Base-by-base conservation (phyloP, 1,140 invertebrate species). In the Theocolax elegans region DNA sequence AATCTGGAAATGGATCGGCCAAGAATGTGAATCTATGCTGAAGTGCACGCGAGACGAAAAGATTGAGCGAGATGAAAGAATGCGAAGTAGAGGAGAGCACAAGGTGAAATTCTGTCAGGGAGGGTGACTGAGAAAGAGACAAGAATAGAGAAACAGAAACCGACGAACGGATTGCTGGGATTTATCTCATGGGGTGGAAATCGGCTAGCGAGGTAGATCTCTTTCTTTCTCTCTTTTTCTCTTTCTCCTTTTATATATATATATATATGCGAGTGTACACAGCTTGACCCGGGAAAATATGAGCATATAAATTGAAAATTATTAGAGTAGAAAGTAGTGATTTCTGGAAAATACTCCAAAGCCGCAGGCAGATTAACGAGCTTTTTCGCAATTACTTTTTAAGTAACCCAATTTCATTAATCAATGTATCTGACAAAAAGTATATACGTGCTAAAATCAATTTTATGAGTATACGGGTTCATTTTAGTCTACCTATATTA, bases 1-100 rank as follows among this genome's bases (percentile, higher is more conserved):
- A 84, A 85, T 84, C 82, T 85, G 77, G 77, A 84, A 85, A 84
- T 84, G 81, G 83, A 84, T 83, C 75, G 80, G 72, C 75, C 74
- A 76, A 83, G 79, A 83, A 80, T 77, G 75, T 73, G 72, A 29
- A 62, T 56, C 27, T 12, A 48, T 6, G 17, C 23, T 51, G 49
- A 75, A 48, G 46, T 63, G 17, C 19, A 56, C 44, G 12, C 63
- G 40, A 48, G 71, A 71, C 31, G 49, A 67, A 67, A 68, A 70
- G 59, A 74, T 23, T 12, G 21, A 58, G 42, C 69, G 73, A 72
- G 75, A 69, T 67, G 67, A 78, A 74, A 74, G 70, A 72, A 60
- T n/a, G 10, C 58, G 67, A 64, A 35, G 29, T 17, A 44, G 2
- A 3, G 19, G 4, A 44, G 4, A 64, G 21, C 9, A 15, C 9